Evolutionary conservation across 1,140 invertebrate genomes (phyloP).

Genomic region (Drosophila albomicans): DNA sequence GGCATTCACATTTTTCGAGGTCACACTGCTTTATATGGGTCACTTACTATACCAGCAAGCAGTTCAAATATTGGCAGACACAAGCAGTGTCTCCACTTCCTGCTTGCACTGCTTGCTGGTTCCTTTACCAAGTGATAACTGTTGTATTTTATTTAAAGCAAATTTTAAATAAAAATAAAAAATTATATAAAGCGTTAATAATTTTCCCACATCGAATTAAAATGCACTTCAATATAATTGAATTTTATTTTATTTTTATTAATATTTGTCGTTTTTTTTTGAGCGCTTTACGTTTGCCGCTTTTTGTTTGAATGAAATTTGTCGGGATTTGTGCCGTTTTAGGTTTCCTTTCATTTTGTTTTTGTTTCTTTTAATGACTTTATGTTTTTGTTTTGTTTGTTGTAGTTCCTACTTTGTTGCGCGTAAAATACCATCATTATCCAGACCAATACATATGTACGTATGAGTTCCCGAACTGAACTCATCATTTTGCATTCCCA

Average conservation of each 20-base stretch:
- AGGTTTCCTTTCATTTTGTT: slow-evolving; percentile 55
- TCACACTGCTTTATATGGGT: neutral
- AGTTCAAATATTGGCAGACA: too few relatives aligned
- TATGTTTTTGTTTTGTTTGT: slow-evolving; percentile 40
- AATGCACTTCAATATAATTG: slow-evolving; percentile 34
- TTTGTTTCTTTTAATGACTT: slow-evolving; percentile 30
- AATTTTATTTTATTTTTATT: slow-evolving; percentile 79
- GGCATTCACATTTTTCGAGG: neutral
- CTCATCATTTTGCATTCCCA: slow-evolving; percentile 7
- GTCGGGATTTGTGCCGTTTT: slow-evolving; percentile 55
- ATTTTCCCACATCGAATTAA: neutral
- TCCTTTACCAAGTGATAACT: too few relatives aligned
- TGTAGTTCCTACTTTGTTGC: slow-evolving; percentile 43
- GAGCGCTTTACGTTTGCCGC: slow-evolving; percentile 44
- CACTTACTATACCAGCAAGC: too few relatives aligned
- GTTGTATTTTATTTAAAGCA: too few relatives aligned
- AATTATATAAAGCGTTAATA: neutral
- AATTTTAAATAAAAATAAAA: too few relatives aligned
- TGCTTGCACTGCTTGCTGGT: too few relatives aligned
- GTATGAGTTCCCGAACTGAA: slow-evolving; percentile 15
- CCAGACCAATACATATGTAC: slow-evolving; percentile 3
- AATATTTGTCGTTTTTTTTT: slow-evolving; percentile 62
- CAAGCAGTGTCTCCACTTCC: too few relatives aligned
- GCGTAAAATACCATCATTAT: slow-evolving; percentile 61
- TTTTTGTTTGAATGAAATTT: slow-evolving; percentile 50